A percentile compares a stretch with the other conserved stretches of the same genome.
phyloP scores from a whole-genome alignment of 2,888 invertebrate genomes.

The Clostera curtula region DNA sequence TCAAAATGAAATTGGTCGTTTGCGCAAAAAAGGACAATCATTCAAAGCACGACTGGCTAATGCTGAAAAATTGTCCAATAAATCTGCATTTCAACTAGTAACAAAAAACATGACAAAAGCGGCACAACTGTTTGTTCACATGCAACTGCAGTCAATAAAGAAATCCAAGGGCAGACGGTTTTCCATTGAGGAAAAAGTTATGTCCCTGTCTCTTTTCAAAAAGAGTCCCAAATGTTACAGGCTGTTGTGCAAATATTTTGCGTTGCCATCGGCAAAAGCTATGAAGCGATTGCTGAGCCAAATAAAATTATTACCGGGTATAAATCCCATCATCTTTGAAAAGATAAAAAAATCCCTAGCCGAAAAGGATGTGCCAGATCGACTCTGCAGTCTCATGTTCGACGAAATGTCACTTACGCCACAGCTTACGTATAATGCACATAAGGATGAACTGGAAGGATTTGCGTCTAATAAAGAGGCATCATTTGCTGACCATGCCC shows the following conservation, averaged over 20 bases:
- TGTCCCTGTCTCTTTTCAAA: conserved; percentile 3
- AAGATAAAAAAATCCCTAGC: not conserved
- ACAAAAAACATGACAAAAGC: conserved; percentile 1
- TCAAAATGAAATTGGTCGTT: conserved; percentile 1
- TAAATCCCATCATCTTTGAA: too few species aligned
- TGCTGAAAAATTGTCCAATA: not conserved
- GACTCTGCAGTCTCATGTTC: too few species aligned
- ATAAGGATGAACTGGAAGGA: not conserved
- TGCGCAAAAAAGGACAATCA: conserved; percentile 1
- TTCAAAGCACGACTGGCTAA: conserved; percentile 1
- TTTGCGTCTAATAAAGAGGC: not conserved
- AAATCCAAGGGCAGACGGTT: conserved; percentile 3
- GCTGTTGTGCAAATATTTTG: conserved; percentile 4
- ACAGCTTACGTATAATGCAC: too few species aligned
- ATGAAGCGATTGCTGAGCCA: conserved; percentile 4
- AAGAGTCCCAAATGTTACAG: conserved; percentile 5
- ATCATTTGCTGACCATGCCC: conserved; percentile 2
- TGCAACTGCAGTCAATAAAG: conserved; percentile 3
- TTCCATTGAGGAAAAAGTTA: conserved; percentile 3
- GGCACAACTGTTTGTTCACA: conserved; percentile 2
- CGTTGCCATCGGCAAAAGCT: conserved; percentile 6
- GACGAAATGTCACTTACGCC: too few species aligned
- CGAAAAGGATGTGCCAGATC: too few species aligned
- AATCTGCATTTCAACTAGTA: not conserved
- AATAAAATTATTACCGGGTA: conserved; percentile 2